Base-by-base conservation (phyloP, 2,113 vertebrate genomes). In the Psilopsiagon aymara region DNA sequence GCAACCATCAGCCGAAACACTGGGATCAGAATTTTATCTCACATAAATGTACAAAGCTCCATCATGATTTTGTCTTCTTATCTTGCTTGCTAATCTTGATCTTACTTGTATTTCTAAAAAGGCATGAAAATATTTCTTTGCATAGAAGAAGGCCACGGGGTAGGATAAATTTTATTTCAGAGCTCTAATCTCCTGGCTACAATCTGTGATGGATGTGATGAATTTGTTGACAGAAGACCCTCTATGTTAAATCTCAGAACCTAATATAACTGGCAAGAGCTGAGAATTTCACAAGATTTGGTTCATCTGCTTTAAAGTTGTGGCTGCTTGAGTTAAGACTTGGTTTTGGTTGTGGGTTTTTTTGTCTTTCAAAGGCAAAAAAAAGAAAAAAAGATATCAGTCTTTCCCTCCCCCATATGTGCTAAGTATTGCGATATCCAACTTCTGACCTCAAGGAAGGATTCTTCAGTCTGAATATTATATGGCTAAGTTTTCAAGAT, bases 251-350 rank as follows among this genome's bases (percentile, higher is more conserved):
- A 44, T 81, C 69, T 78, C 64, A 91, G 64, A 81, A 75, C 31
- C n/a, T 90, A 92, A 63, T 70, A 91, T 29, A 88, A 74, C 82
- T 90, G 86, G 66, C 92, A 91, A 88, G 68, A 94, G 21, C 27
- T 78, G 85, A 94, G 44, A 96, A 82, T 80, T 92, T 92, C 86
- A 78, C 76, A 94, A 39, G 91, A 83, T 88, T 92, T 67, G 39
- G 60, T 94, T 96, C 91, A 91, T 93, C 80, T 94, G 68, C 68
- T 94, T 94, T 95, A 73, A 92, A 88, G 71, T 35, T 80, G 67
- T 52, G 27, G 44, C 41, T 86, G 49, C 76, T 31, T 85, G 57
- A 86, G 47, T 66, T 76, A 49, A 93, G 49, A 57, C 29, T 69
- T 94, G 17, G 1, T 69, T 92, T 86, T 53, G 20, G 24, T 71